These are phyloP conservation scores for Dreissena rostriformis DNA, from an alignment of 1,140 invertebrate genomes.

Conservation along the genomic window DNA sequence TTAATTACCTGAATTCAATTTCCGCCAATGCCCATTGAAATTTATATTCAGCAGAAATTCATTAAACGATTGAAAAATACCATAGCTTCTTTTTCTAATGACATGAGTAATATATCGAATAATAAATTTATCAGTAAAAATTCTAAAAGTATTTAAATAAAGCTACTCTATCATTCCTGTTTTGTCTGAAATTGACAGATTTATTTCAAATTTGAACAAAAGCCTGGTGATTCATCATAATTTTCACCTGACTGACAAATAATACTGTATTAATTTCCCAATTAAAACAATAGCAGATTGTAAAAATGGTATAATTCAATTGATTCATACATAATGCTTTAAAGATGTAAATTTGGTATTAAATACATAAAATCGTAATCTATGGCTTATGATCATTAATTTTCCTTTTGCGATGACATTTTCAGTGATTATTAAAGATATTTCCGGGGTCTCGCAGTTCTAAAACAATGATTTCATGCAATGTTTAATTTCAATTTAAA, in stretches of 20 bases:
- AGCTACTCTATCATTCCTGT: conserved; percentile 48
- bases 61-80: too few species aligned
- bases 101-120: not conserved
- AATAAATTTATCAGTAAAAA: conserved; percentile 58
- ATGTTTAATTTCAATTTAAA: too few species aligned
- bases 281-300: conserved; percentile 10
- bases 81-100: too few species aligned
- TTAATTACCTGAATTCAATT: too few species aligned
- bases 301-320: conserved; percentile 1
- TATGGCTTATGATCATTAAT: too few species aligned
- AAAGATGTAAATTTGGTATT: not conserved
- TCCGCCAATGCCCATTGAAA: too few species aligned
- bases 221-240: conserved; percentile 38
- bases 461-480: too few species aligned
- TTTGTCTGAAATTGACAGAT: conserved; percentile 52
- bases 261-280: conserved; percentile 1
- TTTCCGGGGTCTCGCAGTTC: too few species aligned
- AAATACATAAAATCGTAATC: not conserved
- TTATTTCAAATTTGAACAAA: conserved; percentile 53
- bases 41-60: too few species aligned
- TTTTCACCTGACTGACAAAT: conserved; percentile 19
- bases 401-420: too few species aligned
- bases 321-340: not conserved
- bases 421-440: too few species aligned
- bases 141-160: conserved; percentile 44